Percentiles rank a stretch among this genome's conserved stretches.
Conservation (phyloP, 2,888 invertebrate genomes). For the Mimachlamys varia region DNA sequence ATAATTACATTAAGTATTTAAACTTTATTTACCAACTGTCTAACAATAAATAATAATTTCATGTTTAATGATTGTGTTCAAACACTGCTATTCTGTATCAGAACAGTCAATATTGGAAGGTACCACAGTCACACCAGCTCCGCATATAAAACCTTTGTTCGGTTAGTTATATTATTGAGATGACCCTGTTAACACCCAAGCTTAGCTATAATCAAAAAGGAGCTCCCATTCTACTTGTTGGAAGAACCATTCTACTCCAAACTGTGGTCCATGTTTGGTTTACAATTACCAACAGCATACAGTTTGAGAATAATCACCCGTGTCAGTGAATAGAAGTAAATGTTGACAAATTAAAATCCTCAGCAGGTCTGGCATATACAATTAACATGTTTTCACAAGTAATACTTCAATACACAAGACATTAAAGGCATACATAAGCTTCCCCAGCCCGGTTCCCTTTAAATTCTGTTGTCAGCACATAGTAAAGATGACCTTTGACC, state of each 20-base stretch:
- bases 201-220: not conserved
- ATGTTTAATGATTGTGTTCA: not conserved
- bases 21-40: not conserved
- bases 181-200: not conserved
- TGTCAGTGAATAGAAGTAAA: not conserved
- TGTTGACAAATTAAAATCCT: conserved; percentile 1
- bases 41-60: not conserved
- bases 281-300: not conserved
- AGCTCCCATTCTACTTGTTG: not conserved
- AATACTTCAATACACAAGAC: not conserved
- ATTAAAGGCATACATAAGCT: not conserved
- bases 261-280: not conserved
- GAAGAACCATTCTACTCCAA: not conserved
- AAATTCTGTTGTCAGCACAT: too few species aligned
- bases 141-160: not conserved
- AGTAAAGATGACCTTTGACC: too few species aligned
- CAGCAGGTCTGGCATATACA: not conserved
- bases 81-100: not conserved
- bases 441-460: not conserved
- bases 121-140: not conserved
- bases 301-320: not conserved
- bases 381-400: not conserved
- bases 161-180: not conserved
- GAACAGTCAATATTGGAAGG: not conserved
- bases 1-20: not conserved